phyloP scores from a whole-genome alignment of 2,888 invertebrate species.

The Tinea trinotella region DNA sequence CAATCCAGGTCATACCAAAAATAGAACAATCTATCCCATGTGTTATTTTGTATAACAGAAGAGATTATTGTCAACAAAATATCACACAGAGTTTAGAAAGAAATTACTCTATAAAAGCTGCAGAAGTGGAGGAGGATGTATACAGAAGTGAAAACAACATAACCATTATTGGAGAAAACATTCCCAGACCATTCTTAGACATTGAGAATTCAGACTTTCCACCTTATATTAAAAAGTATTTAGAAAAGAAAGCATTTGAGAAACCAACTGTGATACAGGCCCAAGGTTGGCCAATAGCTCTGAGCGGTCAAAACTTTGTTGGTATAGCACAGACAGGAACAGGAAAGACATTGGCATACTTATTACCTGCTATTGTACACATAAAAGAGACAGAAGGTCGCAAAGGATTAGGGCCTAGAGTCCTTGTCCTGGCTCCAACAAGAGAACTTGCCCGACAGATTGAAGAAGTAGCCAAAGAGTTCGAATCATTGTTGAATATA shows the following conservation, averaged over 20 bases:
- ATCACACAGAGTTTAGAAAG: constrained; percentile 21
- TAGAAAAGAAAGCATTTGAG: constrained; percentile 74
- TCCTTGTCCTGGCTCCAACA: constrained; percentile 84
- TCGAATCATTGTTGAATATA: constrained; percentile 79
- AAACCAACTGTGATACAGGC: constrained; percentile 88
- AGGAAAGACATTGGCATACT: constrained; percentile 83
- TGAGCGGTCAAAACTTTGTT: constrained; percentile 85
- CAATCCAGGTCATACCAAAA: not conserved
- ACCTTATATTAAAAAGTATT: constrained; percentile 76
- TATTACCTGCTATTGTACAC: constrained; percentile 86
- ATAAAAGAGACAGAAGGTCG: constrained; percentile 81
- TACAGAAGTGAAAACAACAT: constrained; percentile 79
- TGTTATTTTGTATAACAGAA: not conserved
- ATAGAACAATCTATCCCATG: not conserved
- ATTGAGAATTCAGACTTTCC: constrained; percentile 85
- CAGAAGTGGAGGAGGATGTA: constrained; percentile 68
- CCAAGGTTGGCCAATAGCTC: constrained; percentile 87
- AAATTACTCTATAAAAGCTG: constrained; percentile 43
- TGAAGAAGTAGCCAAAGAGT: constrained; percentile 82
- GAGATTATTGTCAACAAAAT: not conserved
- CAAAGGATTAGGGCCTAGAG: constrained; percentile 85
- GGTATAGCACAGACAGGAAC: constrained; percentile 89
- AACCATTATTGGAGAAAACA: constrained; percentile 77
- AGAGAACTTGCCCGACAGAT: constrained; percentile 86
- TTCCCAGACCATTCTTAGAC: constrained; percentile 81